Percentiles rank a stretch among this genome's conserved stretches.
phyloP scores from a whole-genome alignment of 2,888 invertebrate species.

The Drosophila rubida region DNA sequence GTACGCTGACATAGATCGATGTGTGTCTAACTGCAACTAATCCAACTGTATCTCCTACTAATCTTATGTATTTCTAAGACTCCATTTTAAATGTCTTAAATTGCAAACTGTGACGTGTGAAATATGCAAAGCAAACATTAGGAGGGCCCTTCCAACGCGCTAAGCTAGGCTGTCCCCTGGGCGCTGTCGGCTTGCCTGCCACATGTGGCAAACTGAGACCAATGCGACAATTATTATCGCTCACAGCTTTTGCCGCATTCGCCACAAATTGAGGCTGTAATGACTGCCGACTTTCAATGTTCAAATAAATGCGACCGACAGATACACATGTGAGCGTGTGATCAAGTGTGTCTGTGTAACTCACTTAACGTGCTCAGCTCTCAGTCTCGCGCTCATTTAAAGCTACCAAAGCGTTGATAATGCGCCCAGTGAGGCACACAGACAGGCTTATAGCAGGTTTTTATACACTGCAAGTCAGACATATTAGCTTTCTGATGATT shows the following conservation, averaged over 20 bases:
- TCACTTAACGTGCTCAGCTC: slow-evolving; percentile 70
- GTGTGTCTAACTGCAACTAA: slow-evolving; percentile 1
- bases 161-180: slow-evolving; percentile 6
- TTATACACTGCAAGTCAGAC: slow-evolving; percentile 31
- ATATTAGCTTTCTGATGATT: background rate
- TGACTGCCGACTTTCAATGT: slow-evolving; percentile 77
- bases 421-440: slow-evolving; percentile 56
- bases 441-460: slow-evolving; percentile 63
- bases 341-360: slow-evolving; percentile 34
- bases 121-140: slow-evolving; percentile 76
- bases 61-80: slow-evolving; percentile 9
- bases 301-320: slow-evolving; percentile 76
- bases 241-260: slow-evolving; percentile 61
- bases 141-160: slow-evolving; percentile 20
- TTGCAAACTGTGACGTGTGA: slow-evolving; percentile 61
- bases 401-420: slow-evolving; percentile 72
- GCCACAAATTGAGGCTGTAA: slow-evolving; percentile 74
- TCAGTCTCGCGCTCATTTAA: slow-evolving; percentile 68
- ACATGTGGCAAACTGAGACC: slow-evolving; percentile 73
- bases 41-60: slow-evolving; percentile 16
- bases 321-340: slow-evolving; percentile 24
- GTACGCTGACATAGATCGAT: slow-evolving; percentile 54
- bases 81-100: background rate
- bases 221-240: slow-evolving; percentile 61
- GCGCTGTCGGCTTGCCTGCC: slow-evolving; percentile 46